A percentile compares a stretch with the other conserved stretches of the same genome.
Evolutionary conservation across 2,113 vertebrate genomes (phyloP).

Genomic region (Delphinus delphis): DNA sequence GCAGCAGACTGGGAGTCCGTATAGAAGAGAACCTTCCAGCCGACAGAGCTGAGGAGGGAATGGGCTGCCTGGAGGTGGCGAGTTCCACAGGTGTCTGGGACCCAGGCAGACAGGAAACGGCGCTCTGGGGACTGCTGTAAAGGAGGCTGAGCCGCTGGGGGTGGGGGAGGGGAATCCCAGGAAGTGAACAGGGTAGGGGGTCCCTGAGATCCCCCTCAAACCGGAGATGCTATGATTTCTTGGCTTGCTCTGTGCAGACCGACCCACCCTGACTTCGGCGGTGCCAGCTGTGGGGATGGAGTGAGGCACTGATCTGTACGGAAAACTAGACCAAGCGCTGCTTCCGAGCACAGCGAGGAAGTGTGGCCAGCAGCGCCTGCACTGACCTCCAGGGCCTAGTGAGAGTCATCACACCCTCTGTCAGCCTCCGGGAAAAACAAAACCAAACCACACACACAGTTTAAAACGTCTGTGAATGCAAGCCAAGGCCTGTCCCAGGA

Average conservation of each 20-base stretch:
- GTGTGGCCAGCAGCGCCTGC: neutral
- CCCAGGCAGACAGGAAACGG: neutral
- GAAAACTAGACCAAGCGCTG: slow-evolving; percentile 1
- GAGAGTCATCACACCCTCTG: neutral
- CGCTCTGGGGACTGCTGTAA: neutral
- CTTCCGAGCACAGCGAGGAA: neutral
- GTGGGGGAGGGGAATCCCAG: neutral
- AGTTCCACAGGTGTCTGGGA: neutral
- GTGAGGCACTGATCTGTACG: neutral
- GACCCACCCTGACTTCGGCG: neutral
- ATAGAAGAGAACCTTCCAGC: neutral
- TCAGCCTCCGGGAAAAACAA: slow-evolving; percentile 41
- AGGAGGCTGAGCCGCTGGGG: neutral
- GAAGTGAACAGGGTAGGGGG: neutral
- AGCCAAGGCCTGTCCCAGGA: slow-evolving; percentile 74
- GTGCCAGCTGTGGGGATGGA: neutral
- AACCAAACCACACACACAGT: neutral
- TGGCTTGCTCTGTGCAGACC: neutral
- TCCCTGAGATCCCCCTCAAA: neutral
- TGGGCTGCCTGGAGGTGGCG: neutral
- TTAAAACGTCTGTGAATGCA: neutral
- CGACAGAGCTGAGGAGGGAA: neutral
- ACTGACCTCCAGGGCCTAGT: neutral
- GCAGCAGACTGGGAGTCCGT: neutral
- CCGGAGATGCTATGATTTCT: neutral